Evolutionary conservation across 30 jellyfish, hydroid and myxozoan genomes (phyloP), one percentile per base, ranked within the genome.

Genomic region (Aurelia aurita): DNA sequence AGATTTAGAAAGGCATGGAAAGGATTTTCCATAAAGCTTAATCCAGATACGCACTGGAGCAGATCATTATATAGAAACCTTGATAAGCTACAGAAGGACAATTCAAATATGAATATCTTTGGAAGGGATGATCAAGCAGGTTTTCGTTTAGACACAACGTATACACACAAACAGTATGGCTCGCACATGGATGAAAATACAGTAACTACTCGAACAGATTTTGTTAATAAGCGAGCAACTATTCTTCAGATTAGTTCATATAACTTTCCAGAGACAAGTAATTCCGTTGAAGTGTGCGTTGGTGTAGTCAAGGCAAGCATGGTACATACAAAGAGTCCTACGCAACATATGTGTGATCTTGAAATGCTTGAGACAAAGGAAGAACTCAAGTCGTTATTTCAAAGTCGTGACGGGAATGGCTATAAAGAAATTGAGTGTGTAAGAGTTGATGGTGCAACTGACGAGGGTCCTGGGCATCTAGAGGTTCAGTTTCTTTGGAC

Each of bases 401-500:
- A 53, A 53, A 53, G 64, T 1, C 2, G 25, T 53, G 74, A 62
- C 3, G 46, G 21, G 8, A 62, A 21, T 23, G 46, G 39, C 46
- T 21, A 9, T 28, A 62, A 62, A 62, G 74, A 62, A 21, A 4
- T 62, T 9, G 74, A 62, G 39, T 62, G 74, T 28, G 46, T 62
- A 23, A 23, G 46, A 62, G 74, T 62, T 62, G 74, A 62, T 28
- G 74, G 74, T 69, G 80, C 80, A 19, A 25, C 49, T 31, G 28
- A 69, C 15, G 61, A 69, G 44, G 66, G 80, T 5, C 80, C 80
- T 11, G 59, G 62, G 5, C 80, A 69, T 31, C 3, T 3, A 1
- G 80, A 69, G 46, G 74, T 62, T 62, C 39, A 62, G 9, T 62
- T 62, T 62, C 46, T 62, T 23, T 62, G 74, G 74, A 62, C 74